Evolutionary conservation across 2,888 invertebrate species (phyloP).

Genomic region (Suillia variegata): DNA sequence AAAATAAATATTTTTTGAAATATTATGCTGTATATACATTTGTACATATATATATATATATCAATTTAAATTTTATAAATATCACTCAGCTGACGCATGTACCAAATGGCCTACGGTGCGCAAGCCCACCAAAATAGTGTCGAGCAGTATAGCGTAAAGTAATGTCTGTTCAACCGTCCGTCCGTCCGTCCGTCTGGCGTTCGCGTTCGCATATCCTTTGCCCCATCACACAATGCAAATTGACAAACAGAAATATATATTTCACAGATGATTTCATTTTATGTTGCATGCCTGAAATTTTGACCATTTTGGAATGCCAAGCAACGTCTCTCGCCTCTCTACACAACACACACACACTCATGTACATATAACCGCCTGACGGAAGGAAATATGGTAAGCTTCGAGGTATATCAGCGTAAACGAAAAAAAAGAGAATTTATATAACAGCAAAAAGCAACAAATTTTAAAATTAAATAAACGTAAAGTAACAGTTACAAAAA

Average conservation of each 20-base stretch:
- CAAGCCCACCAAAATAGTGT: too few species aligned
- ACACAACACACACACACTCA: too few species aligned
- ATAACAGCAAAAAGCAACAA: neutral
- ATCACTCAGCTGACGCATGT: too few species aligned
- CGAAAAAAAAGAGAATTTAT: too few species aligned
- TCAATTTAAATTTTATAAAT: too few species aligned
- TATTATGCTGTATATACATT: too few species aligned
- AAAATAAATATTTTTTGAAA: too few species aligned
- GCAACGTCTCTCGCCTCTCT: neutral
- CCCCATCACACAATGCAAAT: neutral
- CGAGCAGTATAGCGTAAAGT: too few species aligned
- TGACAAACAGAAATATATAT: neutral
- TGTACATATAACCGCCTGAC: neutral
- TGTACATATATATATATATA: too few species aligned
- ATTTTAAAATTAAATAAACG: slow-evolving; percentile 3
- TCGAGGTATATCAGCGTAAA: neutral
- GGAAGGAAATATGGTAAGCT: neutral
- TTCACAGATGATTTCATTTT: slow-evolving; percentile 1
- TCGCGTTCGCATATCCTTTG: neutral
- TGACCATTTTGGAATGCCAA: neutral
- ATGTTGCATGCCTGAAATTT: neutral
- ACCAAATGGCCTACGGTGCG: too few species aligned
- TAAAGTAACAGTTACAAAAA: neutral
- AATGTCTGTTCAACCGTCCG: too few species aligned
- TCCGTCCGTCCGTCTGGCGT: neutral